These are phyloP conservation scores for Sylvia borin DNA, from an alignment of 2,797 vertebrate genomes.

Conservation along the genomic window DNA sequence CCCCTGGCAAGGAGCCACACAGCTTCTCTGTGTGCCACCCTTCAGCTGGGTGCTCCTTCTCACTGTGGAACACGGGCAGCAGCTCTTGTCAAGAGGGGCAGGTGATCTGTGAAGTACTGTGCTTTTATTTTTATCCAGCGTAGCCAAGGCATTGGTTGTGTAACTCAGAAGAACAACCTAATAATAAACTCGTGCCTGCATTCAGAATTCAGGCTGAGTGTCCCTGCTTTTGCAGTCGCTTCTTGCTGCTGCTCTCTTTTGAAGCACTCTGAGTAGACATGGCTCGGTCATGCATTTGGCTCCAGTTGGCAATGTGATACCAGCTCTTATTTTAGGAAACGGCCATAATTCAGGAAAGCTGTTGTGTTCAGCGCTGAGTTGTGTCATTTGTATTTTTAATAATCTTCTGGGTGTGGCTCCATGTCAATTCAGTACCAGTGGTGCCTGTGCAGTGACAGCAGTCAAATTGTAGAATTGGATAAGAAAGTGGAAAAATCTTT, in stretches of 20 bases:
- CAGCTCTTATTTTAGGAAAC: not conserved
- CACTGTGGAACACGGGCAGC: fast-evolving
- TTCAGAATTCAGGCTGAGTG: not conserved
- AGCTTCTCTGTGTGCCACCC: fast-evolving
- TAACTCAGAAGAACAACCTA: slow-evolving; percentile 15
- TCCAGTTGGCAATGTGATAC: not conserved
- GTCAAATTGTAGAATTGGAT: not conserved
- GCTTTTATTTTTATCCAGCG: slow-evolving; percentile 33
- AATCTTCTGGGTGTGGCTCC: not conserved
- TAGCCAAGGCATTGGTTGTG: not conserved
- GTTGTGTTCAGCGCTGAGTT: not conserved
- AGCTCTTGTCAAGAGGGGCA: not conserved
- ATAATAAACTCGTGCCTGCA: not conserved
- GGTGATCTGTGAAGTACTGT: not conserved
- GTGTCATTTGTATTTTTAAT: not conserved
- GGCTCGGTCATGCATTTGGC: not conserved
- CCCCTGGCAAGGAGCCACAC: not conserved
- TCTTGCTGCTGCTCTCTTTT: not conserved
- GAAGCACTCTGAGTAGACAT: not conserved
- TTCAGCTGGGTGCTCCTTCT: not conserved
- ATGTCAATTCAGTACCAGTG: not conserved
- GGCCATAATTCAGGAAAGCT: not conserved
- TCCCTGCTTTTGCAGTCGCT: not conserved
- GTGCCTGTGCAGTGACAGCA: not conserved
- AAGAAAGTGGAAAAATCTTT: not conserved